Base-by-base conservation (phyloP, 2,888 invertebrate genomes). In the Ceratothoa steindachneri region DNA sequence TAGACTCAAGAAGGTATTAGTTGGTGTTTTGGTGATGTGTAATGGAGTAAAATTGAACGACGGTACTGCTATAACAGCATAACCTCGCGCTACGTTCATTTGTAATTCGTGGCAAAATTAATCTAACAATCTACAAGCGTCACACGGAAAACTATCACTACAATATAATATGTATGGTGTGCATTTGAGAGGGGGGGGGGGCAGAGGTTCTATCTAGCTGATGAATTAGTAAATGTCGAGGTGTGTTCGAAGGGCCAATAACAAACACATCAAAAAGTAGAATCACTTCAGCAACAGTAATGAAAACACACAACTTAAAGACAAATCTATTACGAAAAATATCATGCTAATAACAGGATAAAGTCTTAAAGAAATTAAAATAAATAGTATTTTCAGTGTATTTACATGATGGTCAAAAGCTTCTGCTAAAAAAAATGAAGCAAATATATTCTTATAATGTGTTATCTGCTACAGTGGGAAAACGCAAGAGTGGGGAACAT, bases 1-100 rank as follows among this genome's bases (percentile, higher is more conserved):
- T 74, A 27, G 66, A 51, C 24, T 72, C 29, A 30, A 24, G 41
- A 30, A 19, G 60, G 55, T 31, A 67, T 53, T 24, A 29, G 27
- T 60, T 60, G 60, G 22, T 60, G 60, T 60, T 24, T 51, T 12
- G 53, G 24, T 41, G 68, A 24, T 24, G 41, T 22, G 27, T 27
- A 27, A 28, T 15, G 24, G 52, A 28, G 52, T 24, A 53, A 52
- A 27, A 41, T 28, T 28, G 67, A 53, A 71, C 64, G 27, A 69
- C 15, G 41, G 15, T 41, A 41, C 41, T 60, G 60, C 60, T 60
- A 60, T 22, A 60, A 60, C 60, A 60, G 27, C 60, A 60, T 24
- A 24, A 60, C 5, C 41, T 41, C 41, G 15, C 41, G 15, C 41
- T 41, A 41, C 41, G 15, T 5, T 41, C 15, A 41, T 41, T 41